Conservation (phyloP, 2,113 vertebrate species). For the Antechinus flavipes region DNA sequence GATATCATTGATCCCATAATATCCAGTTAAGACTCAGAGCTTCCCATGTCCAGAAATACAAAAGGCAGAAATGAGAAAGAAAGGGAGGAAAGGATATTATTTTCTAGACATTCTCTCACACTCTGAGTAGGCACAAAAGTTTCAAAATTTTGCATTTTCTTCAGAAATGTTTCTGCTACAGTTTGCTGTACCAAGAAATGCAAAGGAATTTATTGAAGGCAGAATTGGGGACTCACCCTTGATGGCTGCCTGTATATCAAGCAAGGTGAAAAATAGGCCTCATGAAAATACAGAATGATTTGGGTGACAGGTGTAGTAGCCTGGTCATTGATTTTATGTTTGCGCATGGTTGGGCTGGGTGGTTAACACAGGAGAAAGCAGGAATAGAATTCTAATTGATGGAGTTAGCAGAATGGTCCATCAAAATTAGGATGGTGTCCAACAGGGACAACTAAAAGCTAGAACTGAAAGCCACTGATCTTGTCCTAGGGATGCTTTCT, state of each 20-base stretch:
- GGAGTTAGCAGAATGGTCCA: slow-evolving; percentile 32
- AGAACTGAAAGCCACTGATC: not conserved
- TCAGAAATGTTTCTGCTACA: not conserved
- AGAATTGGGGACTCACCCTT: not conserved
- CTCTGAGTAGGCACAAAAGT: not conserved
- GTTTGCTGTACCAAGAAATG: not conserved
- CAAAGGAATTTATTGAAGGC: not conserved
- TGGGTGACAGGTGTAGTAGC: slow-evolving; percentile 45
- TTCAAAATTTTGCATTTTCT: not conserved
- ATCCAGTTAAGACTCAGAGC: not conserved
- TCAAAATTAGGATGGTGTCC: slow-evolving; percentile 6
- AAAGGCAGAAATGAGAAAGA: not conserved
- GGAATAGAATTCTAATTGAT: slow-evolving; percentile 54
- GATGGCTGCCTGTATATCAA: not conserved
- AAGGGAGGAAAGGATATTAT: not conserved
- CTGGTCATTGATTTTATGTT: slow-evolving; percentile 59
- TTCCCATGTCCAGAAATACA: not conserved
- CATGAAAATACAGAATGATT: slow-evolving; percentile 36
- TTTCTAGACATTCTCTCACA: not conserved
- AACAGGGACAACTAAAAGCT: not conserved
- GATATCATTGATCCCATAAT: not conserved
- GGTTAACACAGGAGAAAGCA: slow-evolving; percentile 19
- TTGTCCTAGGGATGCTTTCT: not conserved
- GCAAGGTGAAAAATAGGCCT: not conserved
- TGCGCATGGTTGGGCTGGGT: slow-evolving; percentile 44